phyloP scores from a whole-genome alignment of 2,113 vertebrate species.

The Petromus typicus region DNA sequence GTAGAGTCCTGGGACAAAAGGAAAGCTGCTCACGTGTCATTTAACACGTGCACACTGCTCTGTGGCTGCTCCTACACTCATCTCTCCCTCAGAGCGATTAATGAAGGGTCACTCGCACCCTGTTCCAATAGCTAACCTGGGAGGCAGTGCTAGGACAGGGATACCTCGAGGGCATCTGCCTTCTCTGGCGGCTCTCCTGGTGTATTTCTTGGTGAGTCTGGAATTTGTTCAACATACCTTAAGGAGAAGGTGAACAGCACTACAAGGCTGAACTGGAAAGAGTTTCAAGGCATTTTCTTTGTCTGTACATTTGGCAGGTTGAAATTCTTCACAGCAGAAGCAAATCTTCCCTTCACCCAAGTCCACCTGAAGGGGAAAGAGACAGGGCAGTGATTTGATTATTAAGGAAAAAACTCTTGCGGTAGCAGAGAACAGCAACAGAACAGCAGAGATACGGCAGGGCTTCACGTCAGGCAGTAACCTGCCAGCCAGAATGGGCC shows the following conservation, averaged over 20 bases:
- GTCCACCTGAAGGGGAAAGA: conserved; percentile 85
- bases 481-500: neutral
- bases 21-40: neutral
- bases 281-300: conserved; percentile 89
- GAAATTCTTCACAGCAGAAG: conserved; percentile 91
- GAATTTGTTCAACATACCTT: conserved; percentile 85
- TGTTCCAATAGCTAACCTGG: neutral
- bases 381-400: conserved; percentile 49
- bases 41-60: neutral
- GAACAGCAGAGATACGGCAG: neutral
- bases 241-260: conserved; percentile 88
- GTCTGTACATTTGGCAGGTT: conserved; percentile 86
- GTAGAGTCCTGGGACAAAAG: conserved; percentile 12
- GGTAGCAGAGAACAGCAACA: neutral
- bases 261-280: conserved; percentile 88
- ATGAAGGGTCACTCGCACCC: neutral
- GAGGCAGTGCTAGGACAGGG: neutral
- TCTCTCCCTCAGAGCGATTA: neutral
- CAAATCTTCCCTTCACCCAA: conserved; percentile 87
- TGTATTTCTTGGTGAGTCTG: neutral
- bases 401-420: neutral
- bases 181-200: fast-evolving
- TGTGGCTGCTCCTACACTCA: neutral
- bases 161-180: neutral
- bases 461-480: neutral